Evolutionary conservation across 2,888 invertebrate genomes (phyloP).

Genomic region (Drosophila prolongata): DNA sequence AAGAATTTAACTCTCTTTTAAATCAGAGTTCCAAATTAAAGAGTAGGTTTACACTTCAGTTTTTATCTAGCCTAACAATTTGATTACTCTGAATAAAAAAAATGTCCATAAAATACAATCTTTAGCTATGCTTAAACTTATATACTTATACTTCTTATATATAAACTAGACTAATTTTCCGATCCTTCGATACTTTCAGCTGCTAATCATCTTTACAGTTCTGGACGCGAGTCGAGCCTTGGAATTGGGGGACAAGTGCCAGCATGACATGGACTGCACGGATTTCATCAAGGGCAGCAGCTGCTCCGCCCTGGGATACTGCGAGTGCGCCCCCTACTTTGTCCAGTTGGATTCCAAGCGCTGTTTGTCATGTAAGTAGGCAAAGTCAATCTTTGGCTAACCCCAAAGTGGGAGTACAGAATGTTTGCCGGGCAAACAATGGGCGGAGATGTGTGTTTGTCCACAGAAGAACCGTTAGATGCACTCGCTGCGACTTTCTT

Average conservation of each 20-base stretch:
- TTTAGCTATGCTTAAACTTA: no score
- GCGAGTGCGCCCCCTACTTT: constrained; percentile 93
- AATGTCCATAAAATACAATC: no score
- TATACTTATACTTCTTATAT: background rate
- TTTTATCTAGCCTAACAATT: no score
- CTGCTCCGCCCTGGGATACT: constrained; percentile 87
- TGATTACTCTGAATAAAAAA: no score
- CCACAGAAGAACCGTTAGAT: constrained; percentile 35
- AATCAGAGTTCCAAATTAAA: no score
- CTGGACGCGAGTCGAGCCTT: constrained; percentile 51
- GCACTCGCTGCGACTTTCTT: constrained; percentile 29
- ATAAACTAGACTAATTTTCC: background rate
- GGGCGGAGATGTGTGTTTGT: constrained; percentile 33
- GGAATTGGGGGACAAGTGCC: constrained; percentile 83
- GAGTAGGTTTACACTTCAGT: no score
- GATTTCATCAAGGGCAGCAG: constrained; percentile 84
- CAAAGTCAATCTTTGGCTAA: constrained; percentile 70
- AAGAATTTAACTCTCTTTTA: no score
- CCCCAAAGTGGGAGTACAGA: constrained; percentile 46
- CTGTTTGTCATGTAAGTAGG: constrained; percentile 92
- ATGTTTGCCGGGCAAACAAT: constrained; percentile 41
- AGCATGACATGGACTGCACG: constrained; percentile 85
- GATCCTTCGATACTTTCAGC: constrained; percentile 39
- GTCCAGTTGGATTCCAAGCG: constrained; percentile 91
- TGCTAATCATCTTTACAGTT: constrained; percentile 55